Conservation (phyloP, 2,797 vertebrate species). For the Hyperoplus immaculatus region DNA sequence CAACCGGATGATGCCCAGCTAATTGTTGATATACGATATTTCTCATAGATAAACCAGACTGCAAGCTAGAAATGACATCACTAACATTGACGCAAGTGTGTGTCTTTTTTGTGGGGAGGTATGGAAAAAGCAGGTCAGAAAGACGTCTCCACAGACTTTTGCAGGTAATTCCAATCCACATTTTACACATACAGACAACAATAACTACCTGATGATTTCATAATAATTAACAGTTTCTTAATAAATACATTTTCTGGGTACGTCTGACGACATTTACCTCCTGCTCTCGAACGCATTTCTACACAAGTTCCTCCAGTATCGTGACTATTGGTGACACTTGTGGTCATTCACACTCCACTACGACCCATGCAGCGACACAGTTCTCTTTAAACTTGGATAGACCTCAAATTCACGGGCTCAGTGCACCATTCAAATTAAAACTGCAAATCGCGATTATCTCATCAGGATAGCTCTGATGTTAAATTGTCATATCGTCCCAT, state of each 20-base stretch:
- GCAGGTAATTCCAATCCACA: conserved; percentile 19
- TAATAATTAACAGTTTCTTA: neutral
- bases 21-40: neutral
- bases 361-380: neutral
- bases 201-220: neutral
- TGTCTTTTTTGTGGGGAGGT: conserved; percentile 15
- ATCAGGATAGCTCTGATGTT: too few species aligned
- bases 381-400: neutral
- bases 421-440: conserved; percentile 2
- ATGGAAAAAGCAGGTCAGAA: conserved; percentile 57
- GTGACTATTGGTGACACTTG: neutral
- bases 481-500: too few species aligned
- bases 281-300: neutral
- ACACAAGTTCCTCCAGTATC: neutral
- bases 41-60: conserved; percentile 1
- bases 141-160: conserved; percentile 18
- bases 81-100: conserved; percentile 21
- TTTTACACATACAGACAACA: conserved; percentile 1
- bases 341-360: neutral
- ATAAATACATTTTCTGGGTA: neutral
- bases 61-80: conserved; percentile 31
- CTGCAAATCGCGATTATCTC: too few species aligned
- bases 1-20: neutral
- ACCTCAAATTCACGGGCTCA: neutral
- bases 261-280: neutral